Percentiles rank a stretch among this genome's conserved stretches.
phyloP scores from a whole-genome alignment of 2,888 invertebrate species.

The Drosophila phalerata region DNA sequence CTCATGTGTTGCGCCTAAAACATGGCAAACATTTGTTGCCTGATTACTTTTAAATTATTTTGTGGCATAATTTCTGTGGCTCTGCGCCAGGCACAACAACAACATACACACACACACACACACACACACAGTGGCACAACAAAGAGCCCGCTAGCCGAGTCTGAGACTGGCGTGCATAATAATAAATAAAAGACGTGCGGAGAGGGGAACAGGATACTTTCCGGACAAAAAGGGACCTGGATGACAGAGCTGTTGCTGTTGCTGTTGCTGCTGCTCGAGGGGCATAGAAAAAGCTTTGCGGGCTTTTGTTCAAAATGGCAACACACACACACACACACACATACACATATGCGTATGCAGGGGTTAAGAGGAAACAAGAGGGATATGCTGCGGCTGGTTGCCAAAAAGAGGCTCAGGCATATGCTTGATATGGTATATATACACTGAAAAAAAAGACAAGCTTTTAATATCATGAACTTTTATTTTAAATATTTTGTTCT shows the following conservation, averaged over 20 bases:
- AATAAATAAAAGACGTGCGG: slow-evolving; percentile 76
- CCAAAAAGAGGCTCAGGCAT: slow-evolving; percentile 43
- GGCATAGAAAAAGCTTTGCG: slow-evolving; percentile 58
- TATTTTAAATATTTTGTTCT: too few species aligned
- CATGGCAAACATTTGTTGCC: slow-evolving; percentile 78
- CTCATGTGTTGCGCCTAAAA: slow-evolving; percentile 70
- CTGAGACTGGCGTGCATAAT: slow-evolving; percentile 70
- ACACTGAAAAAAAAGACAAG: neutral
- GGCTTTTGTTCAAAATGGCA: slow-evolving; percentile 68
- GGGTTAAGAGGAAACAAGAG: slow-evolving; percentile 40
- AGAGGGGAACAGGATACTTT: neutral
- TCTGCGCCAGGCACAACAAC: slow-evolving; percentile 41
- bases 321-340: slow-evolving; percentile 26
- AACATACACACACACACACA: slow-evolving; percentile 7
- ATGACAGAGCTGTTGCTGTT: slow-evolving; percentile 52
- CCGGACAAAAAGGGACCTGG: slow-evolving; percentile 53
- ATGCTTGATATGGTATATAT: slow-evolving; percentile 23
- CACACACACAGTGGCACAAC: slow-evolving; percentile 12
- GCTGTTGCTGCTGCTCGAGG: slow-evolving; percentile 39
- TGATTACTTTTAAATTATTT: slow-evolving; percentile 85
- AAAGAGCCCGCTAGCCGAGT: slow-evolving; percentile 35
- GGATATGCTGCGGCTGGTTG: slow-evolving; percentile 45
- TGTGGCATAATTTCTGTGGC: slow-evolving; percentile 83
- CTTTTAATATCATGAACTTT: too few species aligned
- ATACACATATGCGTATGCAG: slow-evolving; percentile 7